Conservation (phyloP, 2,888 invertebrate genomes). For the Lamellibrachia satsuma region DNA sequence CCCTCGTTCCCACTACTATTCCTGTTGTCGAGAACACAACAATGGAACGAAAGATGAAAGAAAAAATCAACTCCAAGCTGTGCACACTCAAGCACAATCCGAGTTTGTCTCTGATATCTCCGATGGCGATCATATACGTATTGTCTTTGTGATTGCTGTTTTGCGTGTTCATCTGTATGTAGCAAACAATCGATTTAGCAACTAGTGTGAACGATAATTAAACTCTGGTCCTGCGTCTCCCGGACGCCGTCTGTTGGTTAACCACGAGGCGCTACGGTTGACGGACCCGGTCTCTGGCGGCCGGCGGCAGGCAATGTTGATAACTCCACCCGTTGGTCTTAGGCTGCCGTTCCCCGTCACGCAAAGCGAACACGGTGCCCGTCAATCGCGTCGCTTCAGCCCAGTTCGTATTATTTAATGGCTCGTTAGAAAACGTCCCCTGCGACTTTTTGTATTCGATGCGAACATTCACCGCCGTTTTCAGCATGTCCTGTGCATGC, state of each 20-base stretch:
- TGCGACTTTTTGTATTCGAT: neutral
- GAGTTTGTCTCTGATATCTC: neutral
- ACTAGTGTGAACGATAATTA: slow-evolving; percentile 3
- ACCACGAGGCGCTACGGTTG: neutral
- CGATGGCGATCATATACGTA: neutral
- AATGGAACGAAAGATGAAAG: too few species aligned
- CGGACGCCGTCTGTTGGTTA: too few species aligned
- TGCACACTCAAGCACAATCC: neutral
- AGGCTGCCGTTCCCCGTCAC: neutral
- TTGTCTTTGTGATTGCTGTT: neutral
- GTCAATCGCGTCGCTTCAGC: neutral
- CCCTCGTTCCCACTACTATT: too few species aligned
- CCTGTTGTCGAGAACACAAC: too few species aligned
- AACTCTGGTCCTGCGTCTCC: neutral
- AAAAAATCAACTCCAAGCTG: too few species aligned
- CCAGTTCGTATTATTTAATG: neutral
- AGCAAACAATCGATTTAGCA: neutral
- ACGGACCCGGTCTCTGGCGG: neutral
- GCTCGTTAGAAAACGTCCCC: neutral
- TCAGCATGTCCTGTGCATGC: neutral
- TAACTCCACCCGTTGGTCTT: neutral
- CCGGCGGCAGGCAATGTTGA: neutral
- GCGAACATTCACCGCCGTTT: neutral
- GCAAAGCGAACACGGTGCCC: neutral
- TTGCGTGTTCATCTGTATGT: neutral